These are phyloP conservation scores for Hirundichthys speculiger DNA, from an alignment of 2,113 vertebrate genomes.

Conservation along the genomic window DNA sequence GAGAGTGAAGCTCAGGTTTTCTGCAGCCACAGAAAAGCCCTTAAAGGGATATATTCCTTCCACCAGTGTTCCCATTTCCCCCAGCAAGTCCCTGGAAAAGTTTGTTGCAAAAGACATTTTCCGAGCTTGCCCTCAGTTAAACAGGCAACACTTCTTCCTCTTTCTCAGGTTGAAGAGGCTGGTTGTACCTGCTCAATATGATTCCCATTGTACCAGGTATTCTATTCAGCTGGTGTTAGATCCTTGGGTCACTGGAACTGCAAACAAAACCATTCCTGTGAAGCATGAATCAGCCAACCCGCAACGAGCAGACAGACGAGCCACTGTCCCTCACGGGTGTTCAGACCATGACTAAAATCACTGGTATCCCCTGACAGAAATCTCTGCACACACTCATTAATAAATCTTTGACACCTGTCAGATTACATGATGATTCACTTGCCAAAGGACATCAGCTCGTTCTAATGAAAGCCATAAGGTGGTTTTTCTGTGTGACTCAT, in stretches of 20 bases:
- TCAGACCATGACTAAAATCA: constrained; percentile 38
- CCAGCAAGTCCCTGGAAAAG: too few species aligned
- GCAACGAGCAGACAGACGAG: constrained; percentile 5
- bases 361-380: constrained; percentile 25
- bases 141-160: too few species aligned
- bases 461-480: constrained; percentile 49
- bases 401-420: constrained; percentile 55
- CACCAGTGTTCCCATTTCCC: too few species aligned
- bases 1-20: too few species aligned
- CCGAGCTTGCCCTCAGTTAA: too few species aligned
- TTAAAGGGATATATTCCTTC: too few species aligned
- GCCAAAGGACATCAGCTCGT: constrained; percentile 31
- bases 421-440: constrained; percentile 52
- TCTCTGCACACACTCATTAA: constrained; percentile 48
- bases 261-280: constrained; percentile 24
- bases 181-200: background rate
- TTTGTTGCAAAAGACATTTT: too few species aligned
- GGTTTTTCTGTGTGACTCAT: constrained; percentile 49
- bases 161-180: background rate
- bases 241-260: constrained; percentile 17
- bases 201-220: constrained; percentile 4
- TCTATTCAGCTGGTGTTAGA: constrained; percentile 21
- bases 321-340: constrained; percentile 1
- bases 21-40: too few species aligned
- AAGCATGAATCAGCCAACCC: constrained; percentile 26